Base-by-base conservation (phyloP, 2,113 vertebrate species). In the Dasyprocta punctata region DNA sequence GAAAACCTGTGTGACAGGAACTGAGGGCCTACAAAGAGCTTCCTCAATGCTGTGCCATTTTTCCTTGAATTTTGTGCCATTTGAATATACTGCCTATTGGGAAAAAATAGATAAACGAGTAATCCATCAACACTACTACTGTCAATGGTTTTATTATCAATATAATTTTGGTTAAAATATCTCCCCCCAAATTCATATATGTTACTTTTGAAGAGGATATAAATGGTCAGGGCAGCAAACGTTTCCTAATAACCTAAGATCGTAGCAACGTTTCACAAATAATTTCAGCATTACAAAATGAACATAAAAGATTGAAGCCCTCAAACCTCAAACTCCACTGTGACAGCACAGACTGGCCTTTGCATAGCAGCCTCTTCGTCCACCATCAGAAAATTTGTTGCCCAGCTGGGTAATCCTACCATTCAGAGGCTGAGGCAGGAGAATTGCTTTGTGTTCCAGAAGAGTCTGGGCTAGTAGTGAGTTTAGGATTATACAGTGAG, bases 171-270 rank as follows among this genome's bases (percentile, higher is more conserved):
- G 71, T 69, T 85, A 2, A 41, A 93, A 33, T 61, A 14, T 47
- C 16, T 84, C 14, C 73, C n/a, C 33, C 19, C 3, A 52, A 80
- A 92, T 88, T 58, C 28, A 84, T 7, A 22, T 4, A 10, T 38
- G 13, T 19, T 83, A 60, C 41, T 96, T 89, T 17, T 92, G 54
- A 95, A 92, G 60, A 73, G 24, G 28, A 36, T 75, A 47, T 41
- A 92, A 10, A 63, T 24, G 56, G 49, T 63, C 44, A 26, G 60
- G 10, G 14, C 49, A 90, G 24, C 92, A 96, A 93, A 92, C 41
- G n/a, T 41, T 85, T 89, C 90, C 30, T 81, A 93, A 73, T 67
- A 91, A 86, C 11, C 78, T 87, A 90, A 93, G 22, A 87, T 60
- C 41, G 69, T 49, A 89, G 75, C 73, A 56, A 38, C 41, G 10